Evolutionary conservation across 1,140 invertebrate genomes (phyloP).

Genomic region (Drosophila asahinai): DNA sequence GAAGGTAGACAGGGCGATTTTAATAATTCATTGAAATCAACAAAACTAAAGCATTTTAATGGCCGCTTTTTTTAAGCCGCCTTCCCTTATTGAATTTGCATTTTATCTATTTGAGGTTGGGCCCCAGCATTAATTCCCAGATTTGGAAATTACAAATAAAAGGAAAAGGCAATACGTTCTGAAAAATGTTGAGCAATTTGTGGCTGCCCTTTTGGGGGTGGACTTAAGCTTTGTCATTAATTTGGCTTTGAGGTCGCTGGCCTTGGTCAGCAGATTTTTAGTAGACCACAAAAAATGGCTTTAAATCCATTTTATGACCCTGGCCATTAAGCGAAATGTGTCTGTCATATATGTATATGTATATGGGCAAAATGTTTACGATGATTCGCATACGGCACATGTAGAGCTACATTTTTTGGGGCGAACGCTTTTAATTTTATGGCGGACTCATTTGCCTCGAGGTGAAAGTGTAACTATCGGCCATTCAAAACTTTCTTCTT

Average conservation of each 20-base stretch:
- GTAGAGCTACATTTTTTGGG: conserved; percentile 19
- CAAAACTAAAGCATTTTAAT: conserved; percentile 37
- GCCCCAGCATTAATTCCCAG: conserved; percentile 51
- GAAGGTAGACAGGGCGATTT: conserved; percentile 44
- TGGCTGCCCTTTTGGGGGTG: conserved; percentile 10
- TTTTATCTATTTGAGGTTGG: conserved; percentile 39
- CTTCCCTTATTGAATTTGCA: conserved; percentile 70
- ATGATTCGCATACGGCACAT: conserved; percentile 44
- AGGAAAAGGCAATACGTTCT: conserved; percentile 14
- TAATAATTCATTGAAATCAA: conserved; percentile 61
- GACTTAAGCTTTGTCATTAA: conserved; percentile 73
- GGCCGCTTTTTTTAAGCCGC: conserved; percentile 10
- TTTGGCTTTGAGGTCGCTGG: conserved; percentile 58
- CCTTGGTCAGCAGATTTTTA: conserved; percentile 66
- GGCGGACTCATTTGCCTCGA: conserved; percentile 29
- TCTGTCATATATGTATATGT: conserved; percentile 35
- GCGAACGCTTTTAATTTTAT: conserved; percentile 30
- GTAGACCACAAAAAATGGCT: conserved; percentile 72
- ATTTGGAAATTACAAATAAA: conserved; percentile 41
- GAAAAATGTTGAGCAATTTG: conserved; percentile 57
- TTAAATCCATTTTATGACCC: conserved; percentile 76
- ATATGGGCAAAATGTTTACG: conserved; percentile 25
- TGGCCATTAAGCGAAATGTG: conserved; percentile 59
- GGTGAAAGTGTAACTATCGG: conserved; percentile 50
- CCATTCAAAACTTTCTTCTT: conserved; percentile 38